These are phyloP conservation scores for Silurus glanis DNA, from an alignment of 2,113 vertebrate species.

Conservation along the genomic window DNA sequence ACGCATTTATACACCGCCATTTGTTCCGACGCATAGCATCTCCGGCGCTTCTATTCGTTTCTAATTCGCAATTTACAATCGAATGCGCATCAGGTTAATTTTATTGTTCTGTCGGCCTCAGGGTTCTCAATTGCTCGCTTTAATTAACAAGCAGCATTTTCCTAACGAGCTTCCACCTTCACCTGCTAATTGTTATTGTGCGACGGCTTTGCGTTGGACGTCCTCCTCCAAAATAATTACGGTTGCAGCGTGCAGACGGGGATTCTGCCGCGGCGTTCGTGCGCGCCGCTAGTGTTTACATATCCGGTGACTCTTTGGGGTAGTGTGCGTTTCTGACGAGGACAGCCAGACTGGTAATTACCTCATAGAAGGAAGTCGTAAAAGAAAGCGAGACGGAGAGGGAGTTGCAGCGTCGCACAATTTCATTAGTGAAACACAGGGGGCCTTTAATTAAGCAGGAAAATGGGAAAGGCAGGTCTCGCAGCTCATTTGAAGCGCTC, in stretches of 20 bases:
- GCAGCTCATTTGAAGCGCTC: constrained; percentile 55
- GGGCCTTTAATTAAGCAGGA: constrained; percentile 62
- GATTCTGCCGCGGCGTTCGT: background rate
- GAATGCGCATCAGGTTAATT: background rate
- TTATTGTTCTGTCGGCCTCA: background rate
- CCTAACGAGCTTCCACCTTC: constrained; percentile 30
- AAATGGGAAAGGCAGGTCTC: constrained; percentile 54
- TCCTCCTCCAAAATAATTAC: background rate
- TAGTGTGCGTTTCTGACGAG: constrained; percentile 11
- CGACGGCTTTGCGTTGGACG: background rate
- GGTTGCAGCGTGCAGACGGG: background rate
- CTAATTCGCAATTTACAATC: constrained; percentile 6
- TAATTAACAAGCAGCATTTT: constrained; percentile 34
- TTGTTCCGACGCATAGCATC: background rate
- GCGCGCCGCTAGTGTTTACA: background rate
- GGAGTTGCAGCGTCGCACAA: constrained; percentile 40
- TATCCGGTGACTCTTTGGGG: background rate
- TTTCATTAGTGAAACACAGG: constrained; percentile 60
- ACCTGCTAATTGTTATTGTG: constrained; percentile 32
- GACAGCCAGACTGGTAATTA: constrained; percentile 49
- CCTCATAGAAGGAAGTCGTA: constrained; percentile 37
- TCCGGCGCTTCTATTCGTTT: background rate
- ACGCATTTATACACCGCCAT: background rate
- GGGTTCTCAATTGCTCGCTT: background rate
- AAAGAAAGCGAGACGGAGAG: constrained; percentile 30